Conservation (phyloP, 2,888 invertebrate species). For the Trachelus iudaicus region DNA sequence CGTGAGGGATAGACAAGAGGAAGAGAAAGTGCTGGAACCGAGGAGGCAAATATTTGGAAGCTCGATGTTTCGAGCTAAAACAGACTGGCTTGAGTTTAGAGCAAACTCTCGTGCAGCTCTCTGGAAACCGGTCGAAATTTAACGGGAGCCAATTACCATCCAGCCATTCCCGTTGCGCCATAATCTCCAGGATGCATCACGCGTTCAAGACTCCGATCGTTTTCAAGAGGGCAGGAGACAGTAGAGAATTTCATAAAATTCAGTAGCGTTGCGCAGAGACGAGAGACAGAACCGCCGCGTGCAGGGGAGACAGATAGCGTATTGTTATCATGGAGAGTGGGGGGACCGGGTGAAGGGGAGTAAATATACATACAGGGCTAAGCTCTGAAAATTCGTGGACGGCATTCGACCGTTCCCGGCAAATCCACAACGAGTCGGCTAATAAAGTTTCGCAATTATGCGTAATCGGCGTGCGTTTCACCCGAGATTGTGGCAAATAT, state of each 20-base stretch:
- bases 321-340: neutral
- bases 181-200: neutral
- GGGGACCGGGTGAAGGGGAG: neutral
- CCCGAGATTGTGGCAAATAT: neutral
- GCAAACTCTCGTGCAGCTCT: slow-evolving; percentile 14
- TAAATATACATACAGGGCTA: neutral
- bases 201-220: neutral
- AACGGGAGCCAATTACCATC: neutral
- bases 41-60: slow-evolving; percentile 9
- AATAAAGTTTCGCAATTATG: neutral
- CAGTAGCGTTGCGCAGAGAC: neutral
- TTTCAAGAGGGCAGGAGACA: neutral
- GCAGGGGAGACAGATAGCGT: neutral
- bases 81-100: slow-evolving; percentile 15
- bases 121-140: neutral
- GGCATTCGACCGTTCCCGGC: neutral
- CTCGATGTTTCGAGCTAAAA: slow-evolving; percentile 18
- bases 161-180: neutral
- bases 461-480: neutral
- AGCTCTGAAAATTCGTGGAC: neutral
- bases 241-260: no score
- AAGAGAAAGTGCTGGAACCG: slow-evolving; percentile 4
- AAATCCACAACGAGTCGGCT: neutral
- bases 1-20: neutral
- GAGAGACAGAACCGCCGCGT: neutral